phyloP scores from a whole-genome alignment of 53 echinoderm and acorn worm species.

The Arbacia lixula region DNA sequence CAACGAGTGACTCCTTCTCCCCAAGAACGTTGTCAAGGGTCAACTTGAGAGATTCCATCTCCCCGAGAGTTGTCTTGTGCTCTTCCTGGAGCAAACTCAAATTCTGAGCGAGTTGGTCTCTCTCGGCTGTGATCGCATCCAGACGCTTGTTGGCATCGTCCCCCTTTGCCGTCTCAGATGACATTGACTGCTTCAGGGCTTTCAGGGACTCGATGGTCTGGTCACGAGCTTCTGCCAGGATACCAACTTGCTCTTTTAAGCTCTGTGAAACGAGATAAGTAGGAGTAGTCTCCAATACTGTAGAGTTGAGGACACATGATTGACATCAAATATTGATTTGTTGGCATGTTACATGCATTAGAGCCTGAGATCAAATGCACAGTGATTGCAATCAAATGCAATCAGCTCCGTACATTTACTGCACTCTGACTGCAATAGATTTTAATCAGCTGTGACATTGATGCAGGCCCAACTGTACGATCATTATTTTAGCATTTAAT shows the following conservation, averaged over 20 bases:
- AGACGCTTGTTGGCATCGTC: conserved; percentile 64
- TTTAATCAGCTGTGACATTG: not conserved
- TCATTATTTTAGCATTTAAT: too few species aligned
- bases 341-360: too few species aligned
- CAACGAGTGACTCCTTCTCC: conserved; percentile 53
- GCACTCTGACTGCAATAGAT: too few species aligned
- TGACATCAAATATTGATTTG: not conserved
- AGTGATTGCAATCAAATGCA: too few species aligned
- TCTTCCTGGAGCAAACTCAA: conserved; percentile 47
- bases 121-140: conserved; percentile 51
- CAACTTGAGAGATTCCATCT: conserved; percentile 60
- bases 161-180: conserved; percentile 43
- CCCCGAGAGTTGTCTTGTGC: conserved; percentile 11
- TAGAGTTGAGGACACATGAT: not conserved
- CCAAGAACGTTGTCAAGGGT: conserved; percentile 45
- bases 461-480: not conserved
- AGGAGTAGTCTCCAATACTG: not conserved
- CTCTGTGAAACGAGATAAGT: conserved; percentile 58
- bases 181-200: conserved; percentile 70
- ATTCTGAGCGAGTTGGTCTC: conserved; percentile 46
- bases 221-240: conserved; percentile 88
- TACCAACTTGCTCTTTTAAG: conserved; percentile 74
- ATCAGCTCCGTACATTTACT: too few species aligned
- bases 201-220: conserved; percentile 82
- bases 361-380: too few species aligned